phyloP scores from a whole-genome alignment of 2,888 invertebrate genomes.

The Tachystola acroxantha region DNA sequence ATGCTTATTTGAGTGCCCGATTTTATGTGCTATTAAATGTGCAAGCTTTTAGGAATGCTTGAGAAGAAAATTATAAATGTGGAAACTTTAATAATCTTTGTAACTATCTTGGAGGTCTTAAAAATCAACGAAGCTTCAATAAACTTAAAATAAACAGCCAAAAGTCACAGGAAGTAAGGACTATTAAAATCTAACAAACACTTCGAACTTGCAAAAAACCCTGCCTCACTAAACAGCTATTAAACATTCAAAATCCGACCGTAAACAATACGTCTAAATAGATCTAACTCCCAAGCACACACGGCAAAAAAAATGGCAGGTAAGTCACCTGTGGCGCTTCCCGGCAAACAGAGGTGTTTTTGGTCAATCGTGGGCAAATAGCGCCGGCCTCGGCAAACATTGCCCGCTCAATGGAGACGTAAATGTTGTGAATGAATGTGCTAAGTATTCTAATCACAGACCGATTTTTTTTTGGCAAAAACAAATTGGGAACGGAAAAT shows the following conservation, averaged over 20 bases:
- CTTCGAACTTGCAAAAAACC: conserved; percentile 13
- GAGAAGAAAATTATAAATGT: no score
- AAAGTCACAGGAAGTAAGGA: conserved; percentile 9
- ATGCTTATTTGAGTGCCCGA: no score
- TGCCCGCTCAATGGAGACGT: conserved; percentile 40
- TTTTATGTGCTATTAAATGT: no score
- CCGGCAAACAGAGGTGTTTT: conserved; percentile 36
- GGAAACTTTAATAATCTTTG: no score
- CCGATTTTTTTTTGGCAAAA: no score
- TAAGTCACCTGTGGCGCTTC: conserved; percentile 71
- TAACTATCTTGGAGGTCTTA: no score
- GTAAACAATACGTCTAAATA: conserved; percentile 18
- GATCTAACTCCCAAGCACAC: conserved; percentile 42
- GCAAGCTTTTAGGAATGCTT: no score
- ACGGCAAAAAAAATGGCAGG: conserved; percentile 51
- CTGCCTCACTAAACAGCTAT: conserved; percentile 24
- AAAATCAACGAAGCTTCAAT: no score
- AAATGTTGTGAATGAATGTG: conserved; percentile 50
- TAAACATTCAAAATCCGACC: conserved; percentile 27
- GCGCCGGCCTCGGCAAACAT: conserved; percentile 60
- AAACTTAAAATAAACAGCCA: background rate
- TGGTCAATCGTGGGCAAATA: conserved; percentile 46
- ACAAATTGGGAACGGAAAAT: no score
- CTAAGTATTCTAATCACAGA: no score
- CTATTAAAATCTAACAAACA: background rate